Percentiles rank a stretch among this genome's conserved stretches.
phyloP scores from a whole-genome alignment of 1,140 invertebrate species.

The Drosophila kohkoa region DNA sequence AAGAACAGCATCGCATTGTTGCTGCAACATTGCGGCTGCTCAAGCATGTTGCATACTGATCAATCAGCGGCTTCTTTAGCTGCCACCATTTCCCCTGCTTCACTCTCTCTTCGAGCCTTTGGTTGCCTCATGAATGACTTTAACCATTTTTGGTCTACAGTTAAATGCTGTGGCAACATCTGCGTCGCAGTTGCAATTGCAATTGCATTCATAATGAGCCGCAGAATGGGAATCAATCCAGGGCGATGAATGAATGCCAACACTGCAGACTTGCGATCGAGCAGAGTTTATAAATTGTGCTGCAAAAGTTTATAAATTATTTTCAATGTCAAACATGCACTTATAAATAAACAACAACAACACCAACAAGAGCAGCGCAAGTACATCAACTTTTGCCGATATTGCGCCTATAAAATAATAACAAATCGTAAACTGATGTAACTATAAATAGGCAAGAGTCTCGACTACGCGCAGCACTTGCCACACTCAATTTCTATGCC shows the following conservation, averaged over 20 bases:
- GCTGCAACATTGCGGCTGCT: slow-evolving; percentile 80
- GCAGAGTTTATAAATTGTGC: slow-evolving; percentile 72
- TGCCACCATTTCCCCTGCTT: slow-evolving; percentile 20
- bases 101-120: background rate
- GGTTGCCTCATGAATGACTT: slow-evolving; percentile 71
- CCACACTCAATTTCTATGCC: slow-evolving; percentile 41
- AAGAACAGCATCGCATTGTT: slow-evolving; percentile 59
- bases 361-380: slow-evolving; percentile 26
- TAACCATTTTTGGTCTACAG: slow-evolving; percentile 83
- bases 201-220: slow-evolving; percentile 81
- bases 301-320: slow-evolving; percentile 73
- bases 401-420: slow-evolving; percentile 14
- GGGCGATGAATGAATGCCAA: slow-evolving; percentile 67
- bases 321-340: slow-evolving; percentile 79
- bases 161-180: slow-evolving; percentile 77
- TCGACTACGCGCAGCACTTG: background rate
- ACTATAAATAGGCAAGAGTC: slow-evolving; percentile 42
- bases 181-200: slow-evolving; percentile 72
- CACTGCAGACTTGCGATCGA: slow-evolving; percentile 8
- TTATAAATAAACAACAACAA: slow-evolving; percentile 76
- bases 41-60: slow-evolving; percentile 82
- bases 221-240: slow-evolving; percentile 45
- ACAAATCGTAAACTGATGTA: slow-evolving; percentile 26
- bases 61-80: slow-evolving; percentile 74
- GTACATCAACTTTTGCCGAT: slow-evolving; percentile 38